phyloP scores from a whole-genome alignment of 1,140 invertebrate species.

The Brachystomella parvula region DNA sequence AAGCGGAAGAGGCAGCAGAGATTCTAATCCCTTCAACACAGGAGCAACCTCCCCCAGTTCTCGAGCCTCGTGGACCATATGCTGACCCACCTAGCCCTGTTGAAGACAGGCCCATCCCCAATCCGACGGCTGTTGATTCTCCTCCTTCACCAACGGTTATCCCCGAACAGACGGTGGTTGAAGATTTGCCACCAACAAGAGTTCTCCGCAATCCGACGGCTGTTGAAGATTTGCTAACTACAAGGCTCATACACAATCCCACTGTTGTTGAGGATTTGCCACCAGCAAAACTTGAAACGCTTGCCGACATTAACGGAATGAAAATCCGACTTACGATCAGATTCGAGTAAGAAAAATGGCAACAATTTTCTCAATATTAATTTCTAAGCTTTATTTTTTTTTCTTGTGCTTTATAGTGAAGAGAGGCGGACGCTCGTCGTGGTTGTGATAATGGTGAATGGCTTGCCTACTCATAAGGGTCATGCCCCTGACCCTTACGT shows the following conservation, averaged over 20 bases:
- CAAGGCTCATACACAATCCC: too few species aligned
- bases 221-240: too few species aligned
- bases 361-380: neutral
- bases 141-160: too few species aligned
- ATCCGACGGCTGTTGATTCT: too few species aligned
- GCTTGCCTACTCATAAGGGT: slow-evolving; percentile 74
- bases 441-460: slow-evolving; percentile 42
- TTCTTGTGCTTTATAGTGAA: slow-evolving; percentile 25
- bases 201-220: too few species aligned
- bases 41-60: too few species aligned
- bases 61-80: neutral
- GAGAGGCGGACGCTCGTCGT: slow-evolving; percentile 27
- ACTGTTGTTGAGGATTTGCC: too few species aligned
- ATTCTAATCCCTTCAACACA: neutral
- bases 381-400: neutral
- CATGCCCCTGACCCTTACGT: slow-evolving; percentile 92
- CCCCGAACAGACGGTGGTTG: too few species aligned
- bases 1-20: neutral
- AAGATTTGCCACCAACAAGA: too few species aligned
- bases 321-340: slow-evolving; percentile 32
- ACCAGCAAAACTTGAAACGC: too few species aligned
- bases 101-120: too few species aligned
- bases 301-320: slow-evolving; percentile 20
- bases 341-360: slow-evolving; percentile 23
- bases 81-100: too few species aligned